Evolutionary conservation across 2,888 invertebrate genomes (phyloP), one percentile per base, ranked within the genome.

Genomic region (Barypeithes pellucidus): DNA sequence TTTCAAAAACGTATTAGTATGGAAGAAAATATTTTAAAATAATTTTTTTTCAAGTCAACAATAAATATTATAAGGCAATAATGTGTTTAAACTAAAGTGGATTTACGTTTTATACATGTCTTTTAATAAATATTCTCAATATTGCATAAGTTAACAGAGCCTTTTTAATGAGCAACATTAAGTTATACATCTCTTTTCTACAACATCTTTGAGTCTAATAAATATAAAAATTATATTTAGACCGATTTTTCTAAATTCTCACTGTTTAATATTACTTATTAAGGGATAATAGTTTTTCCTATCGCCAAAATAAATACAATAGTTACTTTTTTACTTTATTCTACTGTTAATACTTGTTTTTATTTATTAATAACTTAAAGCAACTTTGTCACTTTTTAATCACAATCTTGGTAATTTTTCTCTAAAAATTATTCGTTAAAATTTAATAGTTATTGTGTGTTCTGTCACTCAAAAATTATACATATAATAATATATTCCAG

Each of bases 141-240:
- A 52, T 14, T 29, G 29, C 3, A 50, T 59, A 61, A 43, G 16
- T 61, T 61, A 45, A 45, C 45, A 61, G 45, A 61, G 16, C 22
- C 3, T 14, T 29, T 29, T 41, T 43, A 57, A 57, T 57, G 47
- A 65, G 65, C 65, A 71, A 71, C 66, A 54, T 54, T 61, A 61
- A 45, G 50, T 11, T 9, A 60, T 47, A 62, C 29, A 62, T 33
- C 47, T 62, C 24, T 62, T 8, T 41, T 45, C 18, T 45, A 50
- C 36, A 50, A 20, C 45, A 68, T 60, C n/a, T 54, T 52, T 62
- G 68, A 50, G 39, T 61, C 68, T 68, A 68, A 12, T 16, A 50
- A 65, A 72, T 69, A 73, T 65, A 72, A 76, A 72, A 77, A 76
- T 76, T 75, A 77, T 73, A 77, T 43, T 79, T 79, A 79, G 79